phyloP scores from a whole-genome alignment of 2,888 invertebrate species.

The Caenorhabditis panamensis region DNA sequence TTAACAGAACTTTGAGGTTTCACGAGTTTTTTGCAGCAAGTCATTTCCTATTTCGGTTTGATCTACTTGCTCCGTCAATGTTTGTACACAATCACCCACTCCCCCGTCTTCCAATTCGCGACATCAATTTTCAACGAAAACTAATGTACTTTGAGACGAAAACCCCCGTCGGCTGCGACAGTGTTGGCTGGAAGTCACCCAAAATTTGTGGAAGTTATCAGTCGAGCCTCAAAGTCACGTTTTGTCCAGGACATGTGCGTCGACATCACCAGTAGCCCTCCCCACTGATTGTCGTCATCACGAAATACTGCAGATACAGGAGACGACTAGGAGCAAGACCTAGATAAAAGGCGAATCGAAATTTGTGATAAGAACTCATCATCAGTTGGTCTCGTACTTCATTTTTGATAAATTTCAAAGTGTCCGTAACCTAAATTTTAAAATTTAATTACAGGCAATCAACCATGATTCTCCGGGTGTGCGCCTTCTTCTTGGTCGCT shows the following conservation, averaged over 20 bases:
- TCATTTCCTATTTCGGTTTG: too few relatives aligned
- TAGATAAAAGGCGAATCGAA: conserved; percentile 42
- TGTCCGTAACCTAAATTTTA: too few relatives aligned
- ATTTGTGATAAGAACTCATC: conserved; percentile 44
- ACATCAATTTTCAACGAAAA: conserved; percentile 39
- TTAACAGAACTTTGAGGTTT: too few relatives aligned
- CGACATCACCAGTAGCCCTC: conserved; percentile 47
- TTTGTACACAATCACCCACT: background rate
- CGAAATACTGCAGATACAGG: conserved; percentile 23
- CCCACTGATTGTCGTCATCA: conserved; percentile 49
- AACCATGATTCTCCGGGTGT: conserved; percentile 53
- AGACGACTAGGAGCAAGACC: conserved; percentile 29
- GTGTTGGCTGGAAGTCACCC: conserved; percentile 30
- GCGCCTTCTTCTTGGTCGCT: conserved; percentile 27
- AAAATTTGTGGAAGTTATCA: conserved; percentile 30
- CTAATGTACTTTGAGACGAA: conserved; percentile 48
- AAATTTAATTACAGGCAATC: conserved; percentile 20
- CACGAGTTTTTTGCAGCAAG: too few relatives aligned
- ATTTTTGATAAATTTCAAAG: background rate
- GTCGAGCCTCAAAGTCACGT: conserved; percentile 34
- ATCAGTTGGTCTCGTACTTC: conserved; percentile 29
- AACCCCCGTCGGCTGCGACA: background rate
- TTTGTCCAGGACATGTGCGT: conserved; percentile 60
- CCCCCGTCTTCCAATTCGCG: conserved; percentile 14
- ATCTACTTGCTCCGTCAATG: conserved; percentile 20